Evolutionary conservation across 2,888 invertebrate genomes (phyloP).

Genomic region (Chloromyia formosa): DNA sequence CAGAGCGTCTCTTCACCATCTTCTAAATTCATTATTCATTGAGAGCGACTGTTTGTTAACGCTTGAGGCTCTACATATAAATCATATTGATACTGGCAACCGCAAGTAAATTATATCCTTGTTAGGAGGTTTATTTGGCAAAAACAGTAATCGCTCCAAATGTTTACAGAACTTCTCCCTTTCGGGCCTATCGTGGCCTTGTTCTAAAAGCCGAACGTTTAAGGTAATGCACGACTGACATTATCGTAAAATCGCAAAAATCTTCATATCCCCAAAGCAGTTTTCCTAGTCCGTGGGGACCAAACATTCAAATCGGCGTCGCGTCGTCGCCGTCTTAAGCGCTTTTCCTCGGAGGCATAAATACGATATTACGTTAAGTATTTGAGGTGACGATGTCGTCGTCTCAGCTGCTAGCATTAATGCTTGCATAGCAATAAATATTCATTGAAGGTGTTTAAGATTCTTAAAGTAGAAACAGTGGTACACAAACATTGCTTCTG

Average conservation of each 20-base stretch:
- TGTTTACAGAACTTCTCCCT: conserved; percentile 10
- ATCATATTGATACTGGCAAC: background rate
- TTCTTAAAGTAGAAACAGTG: too few relatives aligned
- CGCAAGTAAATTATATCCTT: conserved; percentile 4
- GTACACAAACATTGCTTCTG: too few relatives aligned
- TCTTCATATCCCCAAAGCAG: background rate
- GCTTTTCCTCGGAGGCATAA: too few relatives aligned
- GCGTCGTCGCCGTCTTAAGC: too few relatives aligned
- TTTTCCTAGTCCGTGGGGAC: too few relatives aligned
- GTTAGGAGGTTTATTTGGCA: background rate
- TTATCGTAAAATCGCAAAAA: conserved; percentile 2
- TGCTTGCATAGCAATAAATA: too few relatives aligned
- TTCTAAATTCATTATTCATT: conserved; percentile 2
- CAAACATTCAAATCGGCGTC: too few relatives aligned
- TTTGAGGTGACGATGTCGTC: too few relatives aligned
- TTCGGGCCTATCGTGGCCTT: background rate
- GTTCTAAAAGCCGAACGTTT: conserved; percentile 14
- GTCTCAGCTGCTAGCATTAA: too few relatives aligned
- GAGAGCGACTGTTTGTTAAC: background rate
- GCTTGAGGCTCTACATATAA: background rate
- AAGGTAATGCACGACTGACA: conserved; percentile 16
- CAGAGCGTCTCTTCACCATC: too few relatives aligned
- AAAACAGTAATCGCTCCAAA: conserved; percentile 10
- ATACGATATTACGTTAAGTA: too few relatives aligned
- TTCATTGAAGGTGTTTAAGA: too few relatives aligned